Evolutionary conservation across 2,797 vertebrate genomes (phyloP).

Genomic region (Ctenopoma kingsleyae): DNA sequence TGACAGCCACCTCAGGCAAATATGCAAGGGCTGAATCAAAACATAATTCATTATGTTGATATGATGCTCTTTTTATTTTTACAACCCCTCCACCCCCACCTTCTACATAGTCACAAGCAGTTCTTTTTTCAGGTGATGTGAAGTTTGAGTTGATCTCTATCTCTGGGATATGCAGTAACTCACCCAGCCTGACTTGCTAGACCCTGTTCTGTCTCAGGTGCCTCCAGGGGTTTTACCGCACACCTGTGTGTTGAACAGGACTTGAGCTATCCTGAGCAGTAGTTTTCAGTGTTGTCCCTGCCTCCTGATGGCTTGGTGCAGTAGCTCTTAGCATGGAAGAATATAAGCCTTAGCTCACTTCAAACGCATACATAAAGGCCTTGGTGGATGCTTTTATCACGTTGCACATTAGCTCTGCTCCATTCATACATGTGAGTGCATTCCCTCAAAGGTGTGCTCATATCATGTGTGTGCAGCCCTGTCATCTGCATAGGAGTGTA

Average conservation of each 20-base stretch:
- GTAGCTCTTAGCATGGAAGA: slow-evolving; percentile 55
- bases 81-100: slow-evolving; percentile 31
- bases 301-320: slow-evolving; percentile 69
- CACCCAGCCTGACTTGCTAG: slow-evolving; percentile 77
- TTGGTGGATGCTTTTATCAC: slow-evolving; percentile 74
- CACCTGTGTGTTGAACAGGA: slow-evolving; percentile 75
- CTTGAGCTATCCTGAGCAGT: slow-evolving; percentile 53
- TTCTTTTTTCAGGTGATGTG: slow-evolving; percentile 52
- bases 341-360: slow-evolving; percentile 51
- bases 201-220: slow-evolving; percentile 77
- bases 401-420: slow-evolving; percentile 73
- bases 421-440: slow-evolving; percentile 68
- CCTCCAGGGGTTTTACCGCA: slow-evolving; percentile 72
- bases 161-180: slow-evolving; percentile 77
- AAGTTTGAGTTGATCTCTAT: slow-evolving; percentile 73
- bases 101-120: slow-evolving; percentile 18
- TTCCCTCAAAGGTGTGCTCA: slow-evolving; percentile 80
- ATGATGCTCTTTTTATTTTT: slow-evolving; percentile 62
- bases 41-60: slow-evolving; percentile 85
- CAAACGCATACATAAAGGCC: slow-evolving; percentile 70
- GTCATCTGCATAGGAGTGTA: slow-evolving; percentile 74
- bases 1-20: slow-evolving; percentile 81
- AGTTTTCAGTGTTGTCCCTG: slow-evolving; percentile 58
- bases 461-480: slow-evolving; percentile 78
- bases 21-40: slow-evolving; percentile 80